Evolutionary conservation across 1,140 invertebrate genomes (phyloP).

Genomic region (Mactra quadrangularis): DNA sequence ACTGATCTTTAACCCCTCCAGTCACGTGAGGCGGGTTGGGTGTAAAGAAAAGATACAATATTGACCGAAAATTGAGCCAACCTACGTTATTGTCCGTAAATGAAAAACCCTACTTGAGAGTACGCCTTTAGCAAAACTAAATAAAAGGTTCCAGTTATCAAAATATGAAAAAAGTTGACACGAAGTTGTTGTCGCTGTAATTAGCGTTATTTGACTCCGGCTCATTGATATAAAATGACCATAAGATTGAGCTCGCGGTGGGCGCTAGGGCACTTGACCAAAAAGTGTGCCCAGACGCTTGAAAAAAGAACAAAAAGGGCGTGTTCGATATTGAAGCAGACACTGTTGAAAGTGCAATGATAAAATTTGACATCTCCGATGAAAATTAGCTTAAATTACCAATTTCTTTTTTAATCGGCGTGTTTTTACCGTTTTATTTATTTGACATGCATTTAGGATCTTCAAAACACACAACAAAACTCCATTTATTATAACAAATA

Average conservation of each 20-base stretch:
- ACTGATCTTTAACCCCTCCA: conserved; percentile 17
- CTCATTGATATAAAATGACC: conserved; percentile 32
- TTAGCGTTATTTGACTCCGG: conserved; percentile 58
- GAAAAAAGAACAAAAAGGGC: conserved; percentile 14
- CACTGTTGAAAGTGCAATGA: not conserved
- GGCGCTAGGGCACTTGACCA: conserved; percentile 36
- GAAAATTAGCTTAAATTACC: conserved; percentile 24
- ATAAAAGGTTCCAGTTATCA: conserved; percentile 21
- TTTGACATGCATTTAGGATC: too few relatives aligned
- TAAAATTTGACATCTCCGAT: not conserved
- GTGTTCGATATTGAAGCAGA: not conserved
- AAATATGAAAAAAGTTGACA: conserved; percentile 42
- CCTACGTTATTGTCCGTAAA: conserved; percentile 33
- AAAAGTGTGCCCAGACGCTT: not conserved
- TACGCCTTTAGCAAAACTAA: conserved; percentile 19
- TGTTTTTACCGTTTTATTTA: too few relatives aligned
- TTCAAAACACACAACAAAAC: too few relatives aligned
- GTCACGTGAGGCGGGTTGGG: conserved; percentile 19
- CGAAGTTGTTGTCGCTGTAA: conserved; percentile 46
- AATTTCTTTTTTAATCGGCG: conserved; percentile 11
- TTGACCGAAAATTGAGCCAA: conserved; percentile 48
- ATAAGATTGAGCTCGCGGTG: conserved; percentile 17
- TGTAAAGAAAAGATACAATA: conserved; percentile 38
- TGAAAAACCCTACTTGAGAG: conserved; percentile 24
- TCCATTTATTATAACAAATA: too few relatives aligned